These are phyloP conservation scores for Eupithecia insigniata DNA, from an alignment of 2,888 invertebrate species.

Conservation along the genomic window DNA sequence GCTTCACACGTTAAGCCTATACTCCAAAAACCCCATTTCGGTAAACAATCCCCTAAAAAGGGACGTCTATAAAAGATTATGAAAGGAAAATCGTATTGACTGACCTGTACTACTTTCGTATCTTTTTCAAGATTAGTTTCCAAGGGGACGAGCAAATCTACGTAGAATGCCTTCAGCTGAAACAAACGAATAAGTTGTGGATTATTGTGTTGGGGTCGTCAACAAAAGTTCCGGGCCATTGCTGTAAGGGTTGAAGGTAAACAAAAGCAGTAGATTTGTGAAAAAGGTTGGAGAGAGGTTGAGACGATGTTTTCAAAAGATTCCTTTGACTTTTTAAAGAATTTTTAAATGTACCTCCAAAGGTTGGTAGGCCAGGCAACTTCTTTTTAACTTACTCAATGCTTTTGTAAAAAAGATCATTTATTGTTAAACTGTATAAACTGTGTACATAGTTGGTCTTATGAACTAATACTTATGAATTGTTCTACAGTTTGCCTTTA, in stretches of 20 bases:
- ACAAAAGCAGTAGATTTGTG: slow-evolving; percentile 40
- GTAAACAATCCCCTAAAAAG: slow-evolving; percentile 67
- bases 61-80: slow-evolving; percentile 64
- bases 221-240: slow-evolving; percentile 37
- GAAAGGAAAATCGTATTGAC: slow-evolving; percentile 66
- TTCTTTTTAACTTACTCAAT: neutral
- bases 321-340: neutral
- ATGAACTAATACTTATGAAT: too few relatives aligned
- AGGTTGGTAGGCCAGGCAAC: neutral
- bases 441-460: too few relatives aligned
- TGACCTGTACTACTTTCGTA: slow-evolving; percentile 95
- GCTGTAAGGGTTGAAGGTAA: slow-evolving; percentile 41
- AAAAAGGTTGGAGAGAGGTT: slow-evolving; percentile 28
- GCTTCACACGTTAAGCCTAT: slow-evolving; percentile 50
- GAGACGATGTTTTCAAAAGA: slow-evolving; percentile 15
- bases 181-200: slow-evolving; percentile 63
- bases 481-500: too few relatives aligned
- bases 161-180: slow-evolving; percentile 97
- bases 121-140: slow-evolving; percentile 97
- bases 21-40: slow-evolving; percentile 50
- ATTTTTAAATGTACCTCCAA: neutral
- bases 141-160: slow-evolving; percentile 95
- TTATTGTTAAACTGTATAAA: too few relatives aligned
- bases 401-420: neutral
- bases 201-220: slow-evolving; percentile 50